phyloP scores from a whole-genome alignment of 1,140 invertebrate genomes.

The Bombus difficillimus region DNA sequence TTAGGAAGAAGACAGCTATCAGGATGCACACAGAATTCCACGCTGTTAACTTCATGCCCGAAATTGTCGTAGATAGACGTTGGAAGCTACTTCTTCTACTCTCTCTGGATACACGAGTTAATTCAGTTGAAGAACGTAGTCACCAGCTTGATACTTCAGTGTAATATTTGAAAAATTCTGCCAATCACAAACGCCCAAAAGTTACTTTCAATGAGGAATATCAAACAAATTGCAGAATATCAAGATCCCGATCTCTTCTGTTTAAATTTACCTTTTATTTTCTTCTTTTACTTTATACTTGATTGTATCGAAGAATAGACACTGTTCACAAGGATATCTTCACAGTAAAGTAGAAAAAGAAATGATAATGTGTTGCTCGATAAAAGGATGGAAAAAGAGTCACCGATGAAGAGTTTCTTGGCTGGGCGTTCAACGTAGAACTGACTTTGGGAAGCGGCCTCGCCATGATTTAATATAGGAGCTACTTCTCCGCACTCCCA shows the following conservation, averaged over 20 bases:
- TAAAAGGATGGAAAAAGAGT: slow-evolving; percentile 7
- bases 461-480: slow-evolving; percentile 81
- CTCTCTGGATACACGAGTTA: too few relatives aligned
- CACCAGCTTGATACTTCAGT: background rate
- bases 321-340: background rate
- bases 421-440: slow-evolving; percentile 73
- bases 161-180: slow-evolving; percentile 26
- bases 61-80: slow-evolving; percentile 22
- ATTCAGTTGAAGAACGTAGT: slow-evolving; percentile 4
- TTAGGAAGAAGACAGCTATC: slow-evolving; percentile 60
- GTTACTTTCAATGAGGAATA: background rate
- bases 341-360: background rate
- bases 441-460: slow-evolving; percentile 76
- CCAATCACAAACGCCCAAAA: background rate
- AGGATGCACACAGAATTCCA: slow-evolving; percentile 69
- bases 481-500: slow-evolving; percentile 73
- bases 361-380: background rate
- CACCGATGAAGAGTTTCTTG: slow-evolving; percentile 19
- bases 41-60: slow-evolving; percentile 73
- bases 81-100: background rate
- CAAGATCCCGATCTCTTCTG: background rate
- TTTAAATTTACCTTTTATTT: slow-evolving; percentile 26
- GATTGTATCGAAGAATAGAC: background rate
- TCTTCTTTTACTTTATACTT: background rate
- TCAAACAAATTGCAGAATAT: too few relatives aligned